Conservation (phyloP, 2,888 invertebrate species). For the Neoaliturus tenellus region DNA sequence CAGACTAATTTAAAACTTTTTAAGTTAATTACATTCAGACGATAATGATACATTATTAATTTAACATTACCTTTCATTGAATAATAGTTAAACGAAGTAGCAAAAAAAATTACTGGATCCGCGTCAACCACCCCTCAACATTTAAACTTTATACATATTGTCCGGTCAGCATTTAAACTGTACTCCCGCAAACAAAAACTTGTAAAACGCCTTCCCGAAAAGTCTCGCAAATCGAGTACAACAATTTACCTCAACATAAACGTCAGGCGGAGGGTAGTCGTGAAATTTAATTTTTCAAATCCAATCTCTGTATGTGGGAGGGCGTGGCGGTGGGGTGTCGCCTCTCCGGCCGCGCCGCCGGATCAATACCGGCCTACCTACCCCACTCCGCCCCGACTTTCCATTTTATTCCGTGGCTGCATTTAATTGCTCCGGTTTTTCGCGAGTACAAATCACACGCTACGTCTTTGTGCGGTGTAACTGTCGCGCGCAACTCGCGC, state of each 20-base stretch:
- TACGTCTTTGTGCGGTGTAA: conserved; percentile 31
- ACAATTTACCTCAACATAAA: not conserved
- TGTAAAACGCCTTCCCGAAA: too few relatives aligned
- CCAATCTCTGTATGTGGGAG: conserved; percentile 7
- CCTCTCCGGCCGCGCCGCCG: not conserved
- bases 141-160: too few relatives aligned
- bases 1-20: too few relatives aligned
- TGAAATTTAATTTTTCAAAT: conserved; percentile 38
- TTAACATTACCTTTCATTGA: too few relatives aligned
- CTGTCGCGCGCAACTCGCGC: conserved; percentile 19
- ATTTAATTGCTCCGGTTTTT: conserved; percentile 41
- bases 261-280: not conserved
- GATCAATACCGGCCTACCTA: conserved; percentile 39
- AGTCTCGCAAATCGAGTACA: too few relatives aligned
- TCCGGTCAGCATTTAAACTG: too few relatives aligned
- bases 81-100: too few relatives aligned
- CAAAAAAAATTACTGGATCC: too few relatives aligned
- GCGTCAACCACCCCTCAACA: too few relatives aligned
- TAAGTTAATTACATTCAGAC: too few relatives aligned
- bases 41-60: too few relatives aligned
- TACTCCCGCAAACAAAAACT: too few relatives aligned
- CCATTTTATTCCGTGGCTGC: conserved; percentile 26
- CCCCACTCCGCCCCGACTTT: conserved; percentile 41
- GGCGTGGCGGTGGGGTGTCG: not conserved
- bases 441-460: conserved; percentile 41